Base-by-base conservation (phyloP, 2,797 vertebrate genomes). In the Labeo calbasu region DNA sequence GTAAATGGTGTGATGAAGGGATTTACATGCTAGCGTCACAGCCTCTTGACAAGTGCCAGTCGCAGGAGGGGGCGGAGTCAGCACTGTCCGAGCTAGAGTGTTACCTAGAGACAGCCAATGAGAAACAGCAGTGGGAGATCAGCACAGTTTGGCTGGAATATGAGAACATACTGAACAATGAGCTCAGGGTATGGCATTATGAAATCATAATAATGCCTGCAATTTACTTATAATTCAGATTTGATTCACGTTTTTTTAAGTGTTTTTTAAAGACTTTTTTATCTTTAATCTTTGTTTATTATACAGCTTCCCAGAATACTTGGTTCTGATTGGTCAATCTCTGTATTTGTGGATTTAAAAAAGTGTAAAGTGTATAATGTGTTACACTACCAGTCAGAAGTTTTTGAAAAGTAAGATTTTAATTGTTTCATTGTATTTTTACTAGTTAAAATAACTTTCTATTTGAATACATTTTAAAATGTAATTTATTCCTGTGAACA, bases 21-120 rank as follows among this genome's bases (percentile, higher is more conserved):
- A 97, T 99, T 87, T 99, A 97, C 91, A 92, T 99, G 91, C 93
- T 99, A 91, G 98, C 98, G 8, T 98, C 96, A 0, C 98, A 99
- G 89, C 96, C 96, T 0, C 97, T 99, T 77, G 98, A 99, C 93
- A 99, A 97, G 88, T 99, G 98, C 92, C 98, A 99, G 87, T 98
- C 97, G 61, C 98, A 99, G 21, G 98, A 99, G 53, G 98, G 98
- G 11, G 98, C 98, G 0, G 96, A 99, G 94, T 93, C 97, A 0
- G 98, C 98, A 1, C 93, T 99, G 76, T 96, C 96, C 89, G 98
- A 99, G 89, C 95, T 99, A 0, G 97, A 99, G 94, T 95, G 92
- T 79, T 98, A 98, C 90, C 89, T 99, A 90, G 97, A 98, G n/a
- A 95, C 94, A 0, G 94, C 95, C 0, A 90, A 90, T 1, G 94